These are phyloP conservation scores for Prionailurus bengalensis DNA, from an alignment of 2,113 vertebrate species.

Conservation along the genomic window DNA sequence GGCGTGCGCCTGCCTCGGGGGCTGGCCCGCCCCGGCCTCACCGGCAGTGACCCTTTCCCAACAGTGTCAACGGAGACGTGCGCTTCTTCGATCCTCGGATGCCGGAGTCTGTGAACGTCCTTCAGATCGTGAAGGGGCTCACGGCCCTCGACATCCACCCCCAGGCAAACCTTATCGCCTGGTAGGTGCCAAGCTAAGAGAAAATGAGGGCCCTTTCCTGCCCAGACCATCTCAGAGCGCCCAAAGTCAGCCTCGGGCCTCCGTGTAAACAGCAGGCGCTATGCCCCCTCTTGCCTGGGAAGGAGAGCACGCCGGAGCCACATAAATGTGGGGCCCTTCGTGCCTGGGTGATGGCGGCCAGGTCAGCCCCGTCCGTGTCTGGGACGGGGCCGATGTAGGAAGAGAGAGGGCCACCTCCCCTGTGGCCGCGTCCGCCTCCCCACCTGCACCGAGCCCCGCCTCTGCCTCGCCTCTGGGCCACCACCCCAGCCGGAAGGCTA, in stretches of 20 bases:
- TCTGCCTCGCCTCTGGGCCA: background rate
- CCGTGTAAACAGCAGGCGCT: background rate
- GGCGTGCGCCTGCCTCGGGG: background rate
- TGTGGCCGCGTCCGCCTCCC: background rate
- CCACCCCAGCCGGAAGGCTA: fast-evolving
- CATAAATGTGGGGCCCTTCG: background rate
- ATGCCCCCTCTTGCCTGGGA: background rate
- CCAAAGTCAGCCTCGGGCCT: background rate
- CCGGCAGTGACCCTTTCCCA: background rate
- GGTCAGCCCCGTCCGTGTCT: background rate
- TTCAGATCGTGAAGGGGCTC: constrained; percentile 97
- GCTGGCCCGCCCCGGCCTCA: fast-evolving
- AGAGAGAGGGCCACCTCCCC: background rate
- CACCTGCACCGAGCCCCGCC: background rate
- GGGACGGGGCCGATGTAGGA: background rate
- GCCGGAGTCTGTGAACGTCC: constrained; percentile 94
- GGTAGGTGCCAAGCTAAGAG: constrained; percentile 87
- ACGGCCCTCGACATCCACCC: constrained; percentile 98
- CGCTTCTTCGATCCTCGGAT: constrained; percentile 96
- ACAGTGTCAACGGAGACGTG: constrained; percentile 97
- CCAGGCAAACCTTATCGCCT: constrained; percentile 96
- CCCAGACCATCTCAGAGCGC: background rate
- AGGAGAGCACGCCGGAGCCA: background rate
- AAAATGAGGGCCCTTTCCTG: background rate
- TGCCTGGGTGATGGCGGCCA: background rate